Evolutionary conservation across 2,888 invertebrate species (phyloP), one percentile per base, ranked within the genome.

Genomic region (Philaethria dido): DNA sequence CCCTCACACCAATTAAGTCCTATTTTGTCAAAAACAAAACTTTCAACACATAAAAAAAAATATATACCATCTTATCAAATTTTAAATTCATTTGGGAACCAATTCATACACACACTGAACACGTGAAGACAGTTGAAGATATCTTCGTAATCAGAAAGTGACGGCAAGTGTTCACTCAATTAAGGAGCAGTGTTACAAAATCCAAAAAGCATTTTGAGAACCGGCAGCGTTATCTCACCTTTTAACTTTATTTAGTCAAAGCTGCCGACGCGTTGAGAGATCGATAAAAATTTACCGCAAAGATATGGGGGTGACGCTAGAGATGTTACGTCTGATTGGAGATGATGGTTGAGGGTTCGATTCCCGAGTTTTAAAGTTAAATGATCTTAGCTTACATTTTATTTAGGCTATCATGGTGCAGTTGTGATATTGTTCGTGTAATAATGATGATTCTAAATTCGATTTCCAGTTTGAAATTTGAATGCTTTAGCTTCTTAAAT

Each of bases 251-350:
- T 4, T 36, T 61, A 39, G 75, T 75, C 82, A 83, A 86, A 86
- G 81, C 80, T 84, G 83, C 80, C 82, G 80, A 83, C 78, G 83
- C 87, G 87, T 86, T 81, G 80, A 81, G 74, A 74, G 69, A 70
- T 78, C 80, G 86, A 87, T 87, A 86, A 88, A 84, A 77, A 67
- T 79, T 78, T 73, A 72, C 66, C 63, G 68, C 66, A 79, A 75
- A 77, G 75, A 77, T 76, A 77, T 74, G 72, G 64, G 11, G 16
- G 3, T 13, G 39, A 16, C 29, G 16, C 3, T 16, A 16, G n/a
- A n/a, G n/a, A n/a, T n/a, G n/a, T n/a, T n/a, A 16, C 6, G n/a
- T 33, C 9, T 22, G 16, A 22, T 16, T 9, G 9, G 20, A 5
- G 2, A 4, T n/a, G n/a, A 9, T 18, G 29, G 33, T 29, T 33